Percentiles rank a stretch among this genome's conserved stretches.
These are phyloP conservation scores for Epinephelus fuscoguttatus DNA, from an alignment of 2,113 vertebrate genomes.

Conservation along the genomic window DNA sequence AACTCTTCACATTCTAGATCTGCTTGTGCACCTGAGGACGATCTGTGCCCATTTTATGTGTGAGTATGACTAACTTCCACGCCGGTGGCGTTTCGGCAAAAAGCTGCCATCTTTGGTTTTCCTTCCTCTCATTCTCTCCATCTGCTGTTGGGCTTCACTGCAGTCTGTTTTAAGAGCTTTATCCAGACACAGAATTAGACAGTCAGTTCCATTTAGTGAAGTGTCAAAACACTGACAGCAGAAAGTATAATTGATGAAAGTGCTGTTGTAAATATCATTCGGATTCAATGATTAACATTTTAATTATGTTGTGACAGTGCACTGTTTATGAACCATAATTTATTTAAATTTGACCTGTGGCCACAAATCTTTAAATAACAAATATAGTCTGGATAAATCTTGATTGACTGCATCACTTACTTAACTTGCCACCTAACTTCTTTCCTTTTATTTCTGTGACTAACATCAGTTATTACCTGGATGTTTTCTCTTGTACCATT, in stretches of 20 bases:
- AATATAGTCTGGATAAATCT: constrained; percentile 73
- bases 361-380: constrained; percentile 3
- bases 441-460: constrained; percentile 22
- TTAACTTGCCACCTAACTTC: constrained; percentile 8
- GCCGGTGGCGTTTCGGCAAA: constrained; percentile 62
- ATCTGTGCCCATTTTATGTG: constrained; percentile 96
- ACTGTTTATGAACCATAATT: constrained; percentile 6
- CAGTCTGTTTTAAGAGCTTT: constrained; percentile 69
- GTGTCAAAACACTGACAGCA: not conserved
- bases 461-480: constrained; percentile 32
- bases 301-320: not conserved
- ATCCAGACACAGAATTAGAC: constrained; percentile 83
- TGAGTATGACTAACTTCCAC: constrained; percentile 93
- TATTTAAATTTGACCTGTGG: not conserved
- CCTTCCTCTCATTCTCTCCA: constrained; percentile 33
- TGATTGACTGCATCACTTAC: constrained; percentile 49
- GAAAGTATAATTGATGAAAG: not conserved
- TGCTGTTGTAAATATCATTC: constrained; percentile 2
- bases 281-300: constrained; percentile 1
- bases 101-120: constrained; percentile 75
- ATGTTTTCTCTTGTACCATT: not conserved
- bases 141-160: constrained; percentile 75
- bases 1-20: constrained; percentile 97
- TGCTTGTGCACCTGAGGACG: constrained; percentile 94
- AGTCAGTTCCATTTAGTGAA: not conserved